Conservation (phyloP, 2,888 invertebrate species). For the Pelosia muscerda region DNA sequence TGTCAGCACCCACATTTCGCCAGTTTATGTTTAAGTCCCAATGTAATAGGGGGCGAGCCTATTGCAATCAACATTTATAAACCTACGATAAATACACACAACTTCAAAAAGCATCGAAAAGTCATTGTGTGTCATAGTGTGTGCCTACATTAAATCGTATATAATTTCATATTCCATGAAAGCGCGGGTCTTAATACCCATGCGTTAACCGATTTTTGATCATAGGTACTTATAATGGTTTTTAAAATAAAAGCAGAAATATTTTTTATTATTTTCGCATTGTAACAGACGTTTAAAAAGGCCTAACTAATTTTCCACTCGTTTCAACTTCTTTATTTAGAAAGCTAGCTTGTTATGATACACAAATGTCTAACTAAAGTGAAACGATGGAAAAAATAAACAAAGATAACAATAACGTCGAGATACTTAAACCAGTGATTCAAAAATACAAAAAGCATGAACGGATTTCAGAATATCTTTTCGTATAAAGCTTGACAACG, state of each 20-base stretch:
- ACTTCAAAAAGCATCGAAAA: too few species aligned
- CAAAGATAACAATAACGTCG: slow-evolving; percentile 17
- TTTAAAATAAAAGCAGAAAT: neutral
- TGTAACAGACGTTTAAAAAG: neutral
- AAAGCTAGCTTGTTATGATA: slow-evolving; percentile 16
- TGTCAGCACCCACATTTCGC: too few species aligned
- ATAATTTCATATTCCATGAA: neutral
- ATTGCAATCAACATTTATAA: too few species aligned
- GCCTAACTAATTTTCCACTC: neutral
- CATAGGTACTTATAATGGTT: too few species aligned
- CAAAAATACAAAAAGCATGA: slow-evolving; percentile 26
- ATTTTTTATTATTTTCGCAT: neutral
- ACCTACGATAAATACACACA: too few species aligned
- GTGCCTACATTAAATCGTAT: too few species aligned
- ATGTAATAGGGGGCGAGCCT: too few species aligned
- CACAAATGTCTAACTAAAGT: slow-evolving; percentile 7
- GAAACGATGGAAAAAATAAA: slow-evolving; percentile 12
- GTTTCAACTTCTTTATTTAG: neutral
- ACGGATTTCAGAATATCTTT: slow-evolving; percentile 26
- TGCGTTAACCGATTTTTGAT: neutral
- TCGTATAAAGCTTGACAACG: slow-evolving; percentile 34
- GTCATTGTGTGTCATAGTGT: too few species aligned
- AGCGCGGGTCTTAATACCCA: too few species aligned
- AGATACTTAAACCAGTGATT: slow-evolving; percentile 7
- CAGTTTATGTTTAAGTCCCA: too few species aligned